These are phyloP conservation scores for Arbacia lixula DNA, from an alignment of 53 echinoderm and acorn worm species.

Conservation along the genomic window DNA sequence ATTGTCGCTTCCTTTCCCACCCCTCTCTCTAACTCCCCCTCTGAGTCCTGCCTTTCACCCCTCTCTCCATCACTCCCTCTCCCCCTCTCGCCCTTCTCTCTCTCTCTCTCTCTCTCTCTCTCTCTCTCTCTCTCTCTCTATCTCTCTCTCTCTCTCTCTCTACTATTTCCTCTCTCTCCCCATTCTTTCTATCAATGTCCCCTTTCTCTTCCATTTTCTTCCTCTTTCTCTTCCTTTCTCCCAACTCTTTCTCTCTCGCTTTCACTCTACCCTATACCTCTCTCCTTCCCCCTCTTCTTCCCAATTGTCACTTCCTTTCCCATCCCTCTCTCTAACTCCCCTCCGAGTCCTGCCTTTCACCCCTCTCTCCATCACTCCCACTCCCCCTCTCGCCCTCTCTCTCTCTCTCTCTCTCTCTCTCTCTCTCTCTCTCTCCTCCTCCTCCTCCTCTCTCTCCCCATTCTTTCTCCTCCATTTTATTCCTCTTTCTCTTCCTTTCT, in stretches of 20 bases:
- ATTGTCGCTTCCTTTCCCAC: background rate
- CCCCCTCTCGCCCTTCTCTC: background rate
- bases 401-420: background rate
- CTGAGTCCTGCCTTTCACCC: background rate
- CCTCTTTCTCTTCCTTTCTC: too few species aligned
- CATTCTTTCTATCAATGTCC: too few species aligned
- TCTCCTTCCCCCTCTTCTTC: background rate
- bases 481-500: background rate
- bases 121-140: too few species aligned
- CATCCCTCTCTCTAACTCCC: background rate
- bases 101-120: background rate
- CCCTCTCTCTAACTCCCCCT: background rate
- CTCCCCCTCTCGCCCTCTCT: background rate
- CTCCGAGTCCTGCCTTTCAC: too few species aligned
- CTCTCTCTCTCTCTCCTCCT: background rate
- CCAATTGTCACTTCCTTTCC: background rate
- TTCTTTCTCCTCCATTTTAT: background rate
- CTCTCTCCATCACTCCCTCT: background rate
- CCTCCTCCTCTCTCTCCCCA: background rate
- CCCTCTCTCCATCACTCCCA: background rate
- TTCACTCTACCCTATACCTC: too few species aligned
- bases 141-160: too few species aligned
- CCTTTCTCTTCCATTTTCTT: too few species aligned
- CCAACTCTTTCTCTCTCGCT: background rate
- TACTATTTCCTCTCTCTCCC: too few species aligned